These are phyloP conservation scores for Trinorchestia longiramus DNA, from an alignment of 1,140 invertebrate species.

Conservation along the genomic window DNA sequence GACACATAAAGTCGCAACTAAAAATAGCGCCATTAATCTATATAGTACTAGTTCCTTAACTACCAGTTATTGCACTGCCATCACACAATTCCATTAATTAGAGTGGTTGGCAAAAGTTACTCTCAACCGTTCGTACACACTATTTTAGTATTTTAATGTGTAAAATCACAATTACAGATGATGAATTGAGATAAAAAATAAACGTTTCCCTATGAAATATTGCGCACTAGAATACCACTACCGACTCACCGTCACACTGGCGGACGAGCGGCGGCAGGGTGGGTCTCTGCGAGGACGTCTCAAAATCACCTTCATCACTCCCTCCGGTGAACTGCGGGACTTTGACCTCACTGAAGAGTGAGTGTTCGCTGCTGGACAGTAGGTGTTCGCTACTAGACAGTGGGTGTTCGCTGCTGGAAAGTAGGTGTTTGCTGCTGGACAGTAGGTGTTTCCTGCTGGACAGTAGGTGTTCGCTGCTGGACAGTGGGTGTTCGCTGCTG, in stretches of 20 bases:
- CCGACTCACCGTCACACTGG: slow-evolving; percentile 57
- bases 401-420: no score
- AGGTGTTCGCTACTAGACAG: no score
- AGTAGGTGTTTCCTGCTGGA: background rate
- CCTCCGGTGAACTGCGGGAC: slow-evolving; percentile 60
- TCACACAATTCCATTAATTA: no score
- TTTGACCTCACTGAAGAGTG: slow-evolving; percentile 60
- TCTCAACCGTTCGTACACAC: background rate
- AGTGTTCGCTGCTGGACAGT: background rate
- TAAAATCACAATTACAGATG: background rate
- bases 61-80: no score
- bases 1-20: no score
- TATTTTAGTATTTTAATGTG: background rate
- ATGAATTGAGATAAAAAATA: background rate
- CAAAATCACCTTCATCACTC: slow-evolving; percentile 61
- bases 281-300: slow-evolving; percentile 58
- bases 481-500: background rate
- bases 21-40: no score
- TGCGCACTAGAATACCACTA: slow-evolving; percentile 49
- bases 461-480: background rate
- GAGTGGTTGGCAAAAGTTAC: background rate
- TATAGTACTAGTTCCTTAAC: no score
- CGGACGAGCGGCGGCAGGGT: slow-evolving; percentile 31
- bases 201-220: background rate
- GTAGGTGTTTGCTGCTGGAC: background rate